Evolutionary conservation across 2,888 invertebrate species (phyloP), one percentile per base, ranked within the genome.

Genomic region (Melitaea athalia): DNA sequence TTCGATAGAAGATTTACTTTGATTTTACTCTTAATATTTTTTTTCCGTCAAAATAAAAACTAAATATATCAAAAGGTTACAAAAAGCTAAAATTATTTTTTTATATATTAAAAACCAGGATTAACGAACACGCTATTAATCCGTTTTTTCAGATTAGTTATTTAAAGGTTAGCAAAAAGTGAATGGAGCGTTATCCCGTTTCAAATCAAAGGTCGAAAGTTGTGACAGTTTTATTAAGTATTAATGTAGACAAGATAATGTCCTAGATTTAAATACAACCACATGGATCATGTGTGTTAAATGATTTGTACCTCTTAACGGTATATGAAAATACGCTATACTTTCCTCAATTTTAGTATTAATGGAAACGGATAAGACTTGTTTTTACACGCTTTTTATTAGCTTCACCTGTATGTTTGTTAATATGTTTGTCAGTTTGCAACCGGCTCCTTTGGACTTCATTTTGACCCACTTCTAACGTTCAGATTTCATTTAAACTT

Each of bases 151-250:
- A 67, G 69, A 59, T 71, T 67, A 59, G 62, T 71, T 71, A 67
- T 50, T 47, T 53, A 59, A 61, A 64, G 64, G 38, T 57, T 63
- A 60, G 59, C 66, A 66, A 53, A 61, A 72, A 70, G 72, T 70
- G 72, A 72, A 65, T 61, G 72, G 42, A 50, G 57, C 42, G 43
- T 60, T 69, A 72, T 67, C 64, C 71, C 62, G 47, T 59, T 68
- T 67, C 31, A 68, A 66, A 72, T 70, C 72, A 72, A 68, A 72
- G 72, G 72, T 70, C 72, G 42, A 38, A 68, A 59, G n/a, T 57
- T 63, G 59, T 64, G 72, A 68, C 67, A 68, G 68, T 43, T 71
- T 8, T 47, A 59, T 68, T 70, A 72, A 60, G 49, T 60, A 43
- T 62, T 65, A 65, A 63, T 53, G 65, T 72, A 72, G 68, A 68